Evolutionary conservation across 2,888 invertebrate species (phyloP).

Genomic region (Campoplex nolae): DNA sequence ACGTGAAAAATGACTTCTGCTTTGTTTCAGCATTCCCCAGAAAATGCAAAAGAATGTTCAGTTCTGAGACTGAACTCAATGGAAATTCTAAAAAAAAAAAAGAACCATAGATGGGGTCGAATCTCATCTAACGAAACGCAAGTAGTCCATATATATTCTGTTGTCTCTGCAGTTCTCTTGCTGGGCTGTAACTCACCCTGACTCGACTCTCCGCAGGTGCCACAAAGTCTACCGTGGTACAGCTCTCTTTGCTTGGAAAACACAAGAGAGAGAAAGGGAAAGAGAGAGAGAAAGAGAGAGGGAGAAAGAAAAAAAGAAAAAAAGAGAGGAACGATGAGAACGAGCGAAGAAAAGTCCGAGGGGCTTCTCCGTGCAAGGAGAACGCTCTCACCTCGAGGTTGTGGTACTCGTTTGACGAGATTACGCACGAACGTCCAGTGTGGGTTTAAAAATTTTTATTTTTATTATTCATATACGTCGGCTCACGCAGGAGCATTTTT

Average conservation of each 20-base stretch:
- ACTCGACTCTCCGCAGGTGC: conserved; percentile 61
- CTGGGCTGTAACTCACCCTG: conserved; percentile 53
- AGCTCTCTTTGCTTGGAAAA: conserved; percentile 38
- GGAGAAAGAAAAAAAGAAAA: conserved; percentile 11
- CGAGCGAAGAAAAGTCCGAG: conserved; percentile 40
- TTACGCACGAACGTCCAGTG: conserved; percentile 49
- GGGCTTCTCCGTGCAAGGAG: conserved; percentile 14
- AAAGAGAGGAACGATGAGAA: conserved; percentile 10
- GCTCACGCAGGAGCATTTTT: background rate
- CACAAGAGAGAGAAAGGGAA: conserved; percentile 20
- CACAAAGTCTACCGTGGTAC: conserved; percentile 60
- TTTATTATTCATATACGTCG: conserved; percentile 2
- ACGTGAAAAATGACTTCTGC: no score
- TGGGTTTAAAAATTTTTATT: conserved; percentile 3
- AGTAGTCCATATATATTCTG: conserved; percentile 6
- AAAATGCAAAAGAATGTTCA: no score
- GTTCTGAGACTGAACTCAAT: background rate
- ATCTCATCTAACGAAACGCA: background rate
- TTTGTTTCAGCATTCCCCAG: no score
- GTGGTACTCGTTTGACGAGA: conserved; percentile 68
- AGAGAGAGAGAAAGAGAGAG: conserved; percentile 14
- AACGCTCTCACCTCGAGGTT: conserved; percentile 57
- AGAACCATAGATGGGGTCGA: background rate
- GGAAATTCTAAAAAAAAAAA: background rate
- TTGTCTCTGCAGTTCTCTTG: background rate